Evolutionary conservation across 2,888 invertebrate species (phyloP).

Genomic region (Galerucella pusilla): DNA sequence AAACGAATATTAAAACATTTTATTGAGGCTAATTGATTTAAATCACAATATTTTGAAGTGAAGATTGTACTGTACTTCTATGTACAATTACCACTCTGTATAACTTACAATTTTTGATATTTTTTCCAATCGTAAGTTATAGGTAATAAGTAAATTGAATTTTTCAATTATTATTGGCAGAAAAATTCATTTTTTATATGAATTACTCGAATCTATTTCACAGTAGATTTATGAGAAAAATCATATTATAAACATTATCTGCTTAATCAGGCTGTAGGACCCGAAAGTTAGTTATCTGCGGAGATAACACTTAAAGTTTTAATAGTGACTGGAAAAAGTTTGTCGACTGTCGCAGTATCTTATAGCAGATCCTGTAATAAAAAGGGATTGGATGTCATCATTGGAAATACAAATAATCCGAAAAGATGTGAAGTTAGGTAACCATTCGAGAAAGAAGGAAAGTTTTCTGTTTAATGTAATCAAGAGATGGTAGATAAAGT

Average conservation of each 20-base stretch:
- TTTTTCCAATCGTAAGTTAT: no score
- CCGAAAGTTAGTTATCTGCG: neutral
- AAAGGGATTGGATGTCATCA: slow-evolving; percentile 40
- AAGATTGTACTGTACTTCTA: no score
- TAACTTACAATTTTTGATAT: no score
- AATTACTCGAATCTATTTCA: no score
- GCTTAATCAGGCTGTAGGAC: neutral
- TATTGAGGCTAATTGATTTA: no score
- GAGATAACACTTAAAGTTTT: slow-evolving; percentile 22
- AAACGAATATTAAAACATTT: no score
- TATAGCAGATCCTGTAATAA: slow-evolving; percentile 32
- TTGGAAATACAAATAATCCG: slow-evolving; percentile 43
- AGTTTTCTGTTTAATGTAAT: slow-evolving; percentile 52
- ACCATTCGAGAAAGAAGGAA: slow-evolving; percentile 41
- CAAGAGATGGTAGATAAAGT: slow-evolving; percentile 51
- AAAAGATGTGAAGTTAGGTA: slow-evolving; percentile 40
- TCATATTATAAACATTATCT: neutral
- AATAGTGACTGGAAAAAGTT: slow-evolving; percentile 31
- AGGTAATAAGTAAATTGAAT: no score
- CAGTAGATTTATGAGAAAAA: neutral
- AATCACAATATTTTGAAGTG: no score
- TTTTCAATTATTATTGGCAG: no score
- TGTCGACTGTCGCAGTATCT: slow-evolving; percentile 20
- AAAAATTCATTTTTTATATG: no score
- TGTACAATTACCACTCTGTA: no score